A percentile compares a stretch with the other conserved stretches of the same genome.
These are phyloP conservation scores for Rallus limicola DNA, from an alignment of 2,113 vertebrate species.

Conservation along the genomic window DNA sequence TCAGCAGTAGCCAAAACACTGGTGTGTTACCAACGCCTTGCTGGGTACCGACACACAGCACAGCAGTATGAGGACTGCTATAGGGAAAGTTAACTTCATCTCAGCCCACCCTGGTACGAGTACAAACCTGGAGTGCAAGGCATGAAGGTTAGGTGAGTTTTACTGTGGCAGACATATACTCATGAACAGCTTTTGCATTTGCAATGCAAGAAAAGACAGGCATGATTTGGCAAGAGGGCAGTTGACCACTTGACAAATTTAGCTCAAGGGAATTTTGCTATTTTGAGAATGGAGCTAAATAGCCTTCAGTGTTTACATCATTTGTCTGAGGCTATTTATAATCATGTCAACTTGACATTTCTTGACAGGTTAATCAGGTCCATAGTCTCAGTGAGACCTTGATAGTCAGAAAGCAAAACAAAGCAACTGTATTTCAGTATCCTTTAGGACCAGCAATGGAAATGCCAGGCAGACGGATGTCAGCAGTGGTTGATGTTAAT, in stretches of 20 bases:
- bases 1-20: too few species aligned
- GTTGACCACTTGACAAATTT: not conserved
- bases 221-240: not conserved
- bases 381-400: not conserved
- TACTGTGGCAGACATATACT: not conserved
- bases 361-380: not conserved
- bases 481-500: not conserved
- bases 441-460: not conserved
- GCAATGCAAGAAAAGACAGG: not conserved
- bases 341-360: not conserved
- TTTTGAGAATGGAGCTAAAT: not conserved
- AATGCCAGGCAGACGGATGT: not conserved
- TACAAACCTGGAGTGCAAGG: not conserved
- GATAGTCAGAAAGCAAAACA: not conserved
- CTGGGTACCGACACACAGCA: too few species aligned
- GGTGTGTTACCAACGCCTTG: too few species aligned
- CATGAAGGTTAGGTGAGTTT: not conserved
- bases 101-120: too few species aligned
- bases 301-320: not conserved
- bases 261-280: not conserved
- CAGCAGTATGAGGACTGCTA: too few species aligned
- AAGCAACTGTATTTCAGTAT: not conserved
- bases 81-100: too few species aligned
- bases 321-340: not conserved
- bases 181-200: not conserved